Percentiles rank a stretch among this genome's conserved stretches.
These are phyloP conservation scores for Conchocele bisecta DNA, from an alignment of 2,888 invertebrate genomes.

Conservation along the genomic window DNA sequence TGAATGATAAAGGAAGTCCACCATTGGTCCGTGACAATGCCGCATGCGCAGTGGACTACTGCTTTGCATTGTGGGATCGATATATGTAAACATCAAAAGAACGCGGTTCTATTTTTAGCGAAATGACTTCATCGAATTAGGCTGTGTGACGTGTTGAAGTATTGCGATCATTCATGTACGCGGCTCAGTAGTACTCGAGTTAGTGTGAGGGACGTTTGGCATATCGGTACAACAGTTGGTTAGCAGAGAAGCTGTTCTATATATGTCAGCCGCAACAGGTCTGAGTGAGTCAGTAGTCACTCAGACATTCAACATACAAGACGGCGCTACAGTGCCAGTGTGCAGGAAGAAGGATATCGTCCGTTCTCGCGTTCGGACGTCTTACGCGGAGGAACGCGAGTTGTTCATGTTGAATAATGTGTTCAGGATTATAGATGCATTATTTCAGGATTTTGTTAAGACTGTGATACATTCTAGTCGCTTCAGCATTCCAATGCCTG, in stretches of 20 bases:
- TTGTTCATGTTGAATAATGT: constrained; percentile 29
- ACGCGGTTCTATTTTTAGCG: constrained; percentile 46
- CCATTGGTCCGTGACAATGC: constrained; percentile 26
- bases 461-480: constrained; percentile 35
- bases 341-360: constrained; percentile 6
- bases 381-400: too few species aligned
- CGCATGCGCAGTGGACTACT: constrained; percentile 38
- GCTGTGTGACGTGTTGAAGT: constrained; percentile 52
- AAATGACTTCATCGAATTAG: constrained; percentile 53
- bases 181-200: too few species aligned
- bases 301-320: constrained; percentile 10
- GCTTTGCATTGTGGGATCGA: constrained; percentile 28
- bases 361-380: constrained; percentile 35
- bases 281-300: constrained; percentile 12
- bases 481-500: constrained; percentile 70
- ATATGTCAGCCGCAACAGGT: constrained; percentile 55
- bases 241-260: too few species aligned
- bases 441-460: constrained; percentile 34
- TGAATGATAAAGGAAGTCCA: not conserved
- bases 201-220: too few species aligned
- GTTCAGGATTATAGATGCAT: constrained; percentile 24
- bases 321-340: constrained; percentile 4
- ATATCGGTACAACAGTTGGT: constrained; percentile 59
- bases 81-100: constrained; percentile 43
- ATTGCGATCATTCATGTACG: constrained; percentile 51